phyloP scores from a whole-genome alignment of 2,888 invertebrate species.

The Perdita meconis region DNA sequence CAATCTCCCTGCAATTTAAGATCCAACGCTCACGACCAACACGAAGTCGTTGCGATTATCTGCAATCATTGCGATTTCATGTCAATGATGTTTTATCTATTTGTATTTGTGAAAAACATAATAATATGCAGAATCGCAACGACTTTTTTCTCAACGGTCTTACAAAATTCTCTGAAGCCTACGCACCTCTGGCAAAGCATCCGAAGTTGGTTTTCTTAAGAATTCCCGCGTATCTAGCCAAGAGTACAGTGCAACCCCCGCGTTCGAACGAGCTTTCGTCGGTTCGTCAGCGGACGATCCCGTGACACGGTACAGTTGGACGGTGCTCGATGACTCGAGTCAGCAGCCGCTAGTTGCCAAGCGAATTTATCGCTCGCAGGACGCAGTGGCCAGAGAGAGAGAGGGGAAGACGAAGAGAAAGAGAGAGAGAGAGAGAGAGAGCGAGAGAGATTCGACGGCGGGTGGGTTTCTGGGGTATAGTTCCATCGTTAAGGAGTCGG shows the following conservation, averaged over 20 bases:
- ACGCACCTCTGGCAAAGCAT: too few species aligned
- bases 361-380: constrained; percentile 78
- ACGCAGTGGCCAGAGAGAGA: constrained; percentile 21
- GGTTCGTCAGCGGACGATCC: constrained; percentile 39
- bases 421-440: not conserved
- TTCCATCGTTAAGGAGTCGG: constrained; percentile 77
- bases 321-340: constrained; percentile 69
- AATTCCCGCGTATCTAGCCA: not conserved
- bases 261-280: constrained; percentile 22
- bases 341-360: constrained; percentile 78
- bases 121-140: too few species aligned
- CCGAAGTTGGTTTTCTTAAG: too few species aligned
- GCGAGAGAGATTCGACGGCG: constrained; percentile 40
- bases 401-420: not conserved
- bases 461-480: constrained; percentile 68
- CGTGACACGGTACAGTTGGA: constrained; percentile 40
- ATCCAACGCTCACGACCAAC: too few species aligned
- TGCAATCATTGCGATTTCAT: too few species aligned
- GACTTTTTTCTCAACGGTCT: too few species aligned
- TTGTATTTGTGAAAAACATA: too few species aligned
- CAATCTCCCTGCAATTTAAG: too few species aligned
- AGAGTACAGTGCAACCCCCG: not conserved
- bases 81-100: too few species aligned
- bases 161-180: too few species aligned
- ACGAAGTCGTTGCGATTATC: too few species aligned